Evolutionary conservation across 2,797 vertebrate species (phyloP), one percentile per base, ranked within the genome.

Genomic region (Synaphobranchus kaupii): DNA sequence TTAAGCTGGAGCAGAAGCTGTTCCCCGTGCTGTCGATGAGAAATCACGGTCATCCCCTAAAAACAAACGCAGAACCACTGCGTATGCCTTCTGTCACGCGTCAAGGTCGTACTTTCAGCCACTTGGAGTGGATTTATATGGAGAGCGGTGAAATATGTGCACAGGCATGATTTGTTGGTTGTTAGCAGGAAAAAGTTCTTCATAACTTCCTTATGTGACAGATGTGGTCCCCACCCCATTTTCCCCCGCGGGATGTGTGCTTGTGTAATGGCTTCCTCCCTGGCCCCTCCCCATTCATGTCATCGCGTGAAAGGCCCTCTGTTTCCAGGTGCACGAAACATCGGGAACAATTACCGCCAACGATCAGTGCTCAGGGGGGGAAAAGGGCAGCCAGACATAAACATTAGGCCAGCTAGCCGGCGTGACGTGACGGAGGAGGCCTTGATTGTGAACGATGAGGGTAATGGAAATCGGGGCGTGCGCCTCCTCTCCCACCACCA

Each of bases 401-500:
- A 86, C 54, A 3, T 89, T 84, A 80, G 83, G n/a, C 84, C 84
- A 50, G 20, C 31, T 10, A 15, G 22, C 82, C 54, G 25, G 63
- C 20, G 31, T 28, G 54, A 80, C 13, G 31, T 63, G 13, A 17
- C 0, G 73, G 71, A 68, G 31, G 73, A 0, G n/a, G n/a, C 52
- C 17, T 34, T n/a, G 71, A 15, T 81, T 60, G 76, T 2, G 47
- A 20, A 81, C 17, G 22, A 50, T 83, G 58, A 86, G 39, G 78
- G 20, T 44, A 39, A 17, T 1, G n/a, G 20, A 44, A 52, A 28
- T n/a, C 12, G 6, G 47, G 31, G 22, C 1, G 44, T 39, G 1
- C 31, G 34, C 52, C 76, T 50, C 22, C 80, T 39, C 34, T 73
- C 50, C 73, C 78, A 7, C 78, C 78, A 54, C 20, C 94, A 99